phyloP scores from a whole-genome alignment of 2,888 invertebrate genomes.

The Ernsta delagoae region DNA sequence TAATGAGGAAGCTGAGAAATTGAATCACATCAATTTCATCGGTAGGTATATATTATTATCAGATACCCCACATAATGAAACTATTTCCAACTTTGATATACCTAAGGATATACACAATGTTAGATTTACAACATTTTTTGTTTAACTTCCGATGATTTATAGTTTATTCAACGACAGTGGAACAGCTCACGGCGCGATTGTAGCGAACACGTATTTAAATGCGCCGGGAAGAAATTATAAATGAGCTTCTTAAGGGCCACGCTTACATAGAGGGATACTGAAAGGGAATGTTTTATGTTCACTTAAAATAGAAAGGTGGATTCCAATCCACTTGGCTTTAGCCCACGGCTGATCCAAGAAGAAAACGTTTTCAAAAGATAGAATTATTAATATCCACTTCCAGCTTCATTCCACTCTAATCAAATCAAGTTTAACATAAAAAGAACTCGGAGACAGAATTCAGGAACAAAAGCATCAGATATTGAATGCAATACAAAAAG shows the following conservation, averaged over 20 bases:
- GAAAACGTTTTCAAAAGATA: not conserved
- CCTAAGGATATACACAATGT: too few species aligned
- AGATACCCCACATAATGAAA: too few species aligned
- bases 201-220: slow-evolving; percentile 16
- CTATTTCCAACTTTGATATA: too few species aligned
- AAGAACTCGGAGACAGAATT: not conserved
- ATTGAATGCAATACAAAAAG: not conserved
- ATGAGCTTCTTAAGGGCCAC: slow-evolving; percentile 24
- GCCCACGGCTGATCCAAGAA: not conserved
- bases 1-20: too few species aligned
- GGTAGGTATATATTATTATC: too few species aligned
- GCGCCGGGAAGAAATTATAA: slow-evolving; percentile 26
- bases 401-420: not conserved
- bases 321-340: slow-evolving; percentile 11
- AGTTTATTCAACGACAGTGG: too few species aligned
- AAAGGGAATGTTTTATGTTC: slow-evolving; percentile 10
- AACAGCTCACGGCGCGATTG: not conserved
- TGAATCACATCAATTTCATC: too few species aligned
- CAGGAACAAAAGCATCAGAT: not conserved
- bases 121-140: too few species aligned
- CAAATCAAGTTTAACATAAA: not conserved
- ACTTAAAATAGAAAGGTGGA: not conserved
- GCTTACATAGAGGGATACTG: slow-evolving; percentile 10
- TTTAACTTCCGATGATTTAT: too few species aligned
- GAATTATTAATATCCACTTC: not conserved